Evolutionary conservation across 2,888 invertebrate genomes (phyloP), one percentile per base, ranked within the genome.

Genomic region (Pollenia griseotomentosa): DNA sequence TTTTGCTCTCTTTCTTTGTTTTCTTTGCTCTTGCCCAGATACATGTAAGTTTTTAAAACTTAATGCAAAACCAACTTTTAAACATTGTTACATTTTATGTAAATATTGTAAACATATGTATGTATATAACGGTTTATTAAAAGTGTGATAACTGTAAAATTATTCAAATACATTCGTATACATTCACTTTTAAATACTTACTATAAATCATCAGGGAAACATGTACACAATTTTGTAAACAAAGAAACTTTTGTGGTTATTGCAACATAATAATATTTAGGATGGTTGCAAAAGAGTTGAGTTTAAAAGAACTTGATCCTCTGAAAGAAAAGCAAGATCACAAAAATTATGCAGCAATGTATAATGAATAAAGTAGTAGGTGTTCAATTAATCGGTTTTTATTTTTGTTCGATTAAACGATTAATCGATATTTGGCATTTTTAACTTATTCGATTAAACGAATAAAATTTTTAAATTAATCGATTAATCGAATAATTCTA

Each of bases 41-140:
- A 70, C 42, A 16, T 42, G n/a, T 48, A 48, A 44, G 2, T 55
- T 53, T 51, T 53, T 8, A 33, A 14, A 53, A 70, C 10, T 40
- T 40, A 40, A 70, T 68, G 40, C 10, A 70, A 23, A 51, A 53
- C 16, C 2, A 19, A 55, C n/a, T 65, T 33, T 48, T 23, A 23
- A 23, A 23, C 19, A 23, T 23, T 23, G 2, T 23, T 59, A 42
- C 9, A 33, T 16, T 61, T 74, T 23, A n/a, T 40, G 46, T 57
- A 6, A 19, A 23, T 46, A 14, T 53, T 33, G 14, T 53, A 57
- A 33, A 33, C 2, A 61, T n/a, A 16, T 42, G 4, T 44, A 19
- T 19, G 2, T 12, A 33, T 16, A 68, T 78, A 78, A 48, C 78
- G 66, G 78, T 48, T 59, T 33, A 57, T 77, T 77, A 51, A n/a